phyloP scores from a whole-genome alignment of 2,797 vertebrate genomes.

The Falco cherrug region DNA sequence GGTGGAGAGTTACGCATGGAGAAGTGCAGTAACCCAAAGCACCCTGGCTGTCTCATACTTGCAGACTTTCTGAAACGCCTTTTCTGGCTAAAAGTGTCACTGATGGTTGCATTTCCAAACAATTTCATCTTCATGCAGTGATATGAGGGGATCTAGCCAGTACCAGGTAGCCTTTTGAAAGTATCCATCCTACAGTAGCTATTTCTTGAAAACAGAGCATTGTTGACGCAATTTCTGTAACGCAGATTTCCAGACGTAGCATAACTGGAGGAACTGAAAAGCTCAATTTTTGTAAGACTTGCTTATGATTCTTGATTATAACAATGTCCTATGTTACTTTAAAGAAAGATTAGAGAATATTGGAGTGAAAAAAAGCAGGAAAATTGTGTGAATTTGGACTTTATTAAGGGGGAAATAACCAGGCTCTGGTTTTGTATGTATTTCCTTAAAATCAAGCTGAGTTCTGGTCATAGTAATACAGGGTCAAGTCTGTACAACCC shows the following conservation, averaged over 20 bases:
- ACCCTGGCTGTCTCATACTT: rapidly evolving
- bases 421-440: neutral
- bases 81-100: neutral
- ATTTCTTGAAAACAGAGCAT: neutral
- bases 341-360: neutral
- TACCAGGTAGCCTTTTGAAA: neutral
- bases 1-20: neutral
- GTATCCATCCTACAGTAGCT: neutral
- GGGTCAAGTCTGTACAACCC: neutral
- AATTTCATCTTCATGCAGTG: neutral
- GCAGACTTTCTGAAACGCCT: neutral
- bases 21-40: neutral
- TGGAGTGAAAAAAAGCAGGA: neutral
- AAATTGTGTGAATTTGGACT: neutral
- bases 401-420: neutral
- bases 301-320: neutral
- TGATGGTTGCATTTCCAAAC: neutral
- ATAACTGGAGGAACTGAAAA: neutral
- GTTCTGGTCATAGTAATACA: neutral
- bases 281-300: neutral
- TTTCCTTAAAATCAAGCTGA: neutral
- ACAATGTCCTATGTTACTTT: neutral
- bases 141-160: neutral
- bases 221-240: neutral
- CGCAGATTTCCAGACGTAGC: neutral